phyloP scores from a whole-genome alignment of 2,888 invertebrate species.

The Biston betularia region DNA sequence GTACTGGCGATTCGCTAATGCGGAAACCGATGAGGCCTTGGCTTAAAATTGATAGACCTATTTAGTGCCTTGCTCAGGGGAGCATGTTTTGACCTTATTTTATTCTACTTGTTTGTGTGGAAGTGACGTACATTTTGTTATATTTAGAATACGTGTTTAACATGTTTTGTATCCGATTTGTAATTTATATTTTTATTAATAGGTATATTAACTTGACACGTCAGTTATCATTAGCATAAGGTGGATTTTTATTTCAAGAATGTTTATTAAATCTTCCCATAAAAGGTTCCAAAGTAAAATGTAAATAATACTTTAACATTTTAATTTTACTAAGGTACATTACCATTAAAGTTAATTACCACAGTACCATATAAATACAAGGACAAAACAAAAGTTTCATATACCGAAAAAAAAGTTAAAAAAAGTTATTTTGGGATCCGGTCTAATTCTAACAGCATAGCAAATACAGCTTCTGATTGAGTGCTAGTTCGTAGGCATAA shows the following conservation, averaged over 20 bases:
- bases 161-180: slow-evolving; percentile 13
- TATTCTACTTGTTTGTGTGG: slow-evolving; percentile 19
- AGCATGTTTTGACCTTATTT: slow-evolving; percentile 29
- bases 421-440: neutral
- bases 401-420: neutral
- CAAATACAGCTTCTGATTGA: slow-evolving; percentile 7
- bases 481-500: slow-evolving; percentile 18
- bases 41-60: slow-evolving; percentile 34
- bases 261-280: neutral
- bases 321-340: too few species aligned
- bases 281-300: neutral
- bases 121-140: slow-evolving; percentile 14
- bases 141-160: slow-evolving; percentile 13
- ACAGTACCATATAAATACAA: too few species aligned
- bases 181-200: neutral
- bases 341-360: too few species aligned
- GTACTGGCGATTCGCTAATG: slow-evolving; percentile 42
- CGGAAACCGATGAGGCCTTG: slow-evolving; percentile 41
- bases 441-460: neutral
- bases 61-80: slow-evolving; percentile 16
- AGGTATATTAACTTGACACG: neutral
- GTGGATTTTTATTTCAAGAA: neutral
- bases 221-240: slow-evolving; percentile 3
- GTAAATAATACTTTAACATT: neutral
- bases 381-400: neutral